Evolutionary conservation across 2,797 vertebrate species (phyloP).

Genomic region (Glossophaga mutica): DNA sequence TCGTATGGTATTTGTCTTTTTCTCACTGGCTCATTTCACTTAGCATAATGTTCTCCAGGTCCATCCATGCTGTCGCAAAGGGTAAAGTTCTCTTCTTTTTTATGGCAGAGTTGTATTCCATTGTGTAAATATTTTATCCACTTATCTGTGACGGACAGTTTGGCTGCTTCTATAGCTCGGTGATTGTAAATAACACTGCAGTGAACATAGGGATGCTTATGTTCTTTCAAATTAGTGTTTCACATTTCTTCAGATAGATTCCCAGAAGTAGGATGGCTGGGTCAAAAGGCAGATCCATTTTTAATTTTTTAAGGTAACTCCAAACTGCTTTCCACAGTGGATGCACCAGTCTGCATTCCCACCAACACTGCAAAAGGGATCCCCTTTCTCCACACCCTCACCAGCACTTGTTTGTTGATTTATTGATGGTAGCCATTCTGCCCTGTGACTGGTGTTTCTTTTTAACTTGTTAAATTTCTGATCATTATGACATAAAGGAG

Average conservation of each 20-base stretch:
- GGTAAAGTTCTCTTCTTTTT: background rate
- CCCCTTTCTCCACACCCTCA: background rate
- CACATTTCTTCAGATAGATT: background rate
- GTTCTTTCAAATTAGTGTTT: background rate
- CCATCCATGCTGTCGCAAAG: background rate
- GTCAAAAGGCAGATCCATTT: background rate
- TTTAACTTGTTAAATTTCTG: constrained; percentile 76
- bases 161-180: background rate
- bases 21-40: background rate
- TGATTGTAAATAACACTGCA: background rate
- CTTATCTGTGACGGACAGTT: background rate
- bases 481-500: constrained; percentile 35
- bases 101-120: background rate
- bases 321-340: background rate
- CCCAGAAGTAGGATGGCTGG: background rate
- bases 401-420: background rate
- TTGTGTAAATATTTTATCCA: background rate
- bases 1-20: background rate
- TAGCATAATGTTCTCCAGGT: background rate
- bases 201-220: background rate
- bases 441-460: constrained; percentile 44
- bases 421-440: background rate
- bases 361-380: background rate
- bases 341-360: background rate
- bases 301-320: background rate